phyloP scores from a whole-genome alignment of 2,888 invertebrate species.

The Eupithecia centaureata region DNA sequence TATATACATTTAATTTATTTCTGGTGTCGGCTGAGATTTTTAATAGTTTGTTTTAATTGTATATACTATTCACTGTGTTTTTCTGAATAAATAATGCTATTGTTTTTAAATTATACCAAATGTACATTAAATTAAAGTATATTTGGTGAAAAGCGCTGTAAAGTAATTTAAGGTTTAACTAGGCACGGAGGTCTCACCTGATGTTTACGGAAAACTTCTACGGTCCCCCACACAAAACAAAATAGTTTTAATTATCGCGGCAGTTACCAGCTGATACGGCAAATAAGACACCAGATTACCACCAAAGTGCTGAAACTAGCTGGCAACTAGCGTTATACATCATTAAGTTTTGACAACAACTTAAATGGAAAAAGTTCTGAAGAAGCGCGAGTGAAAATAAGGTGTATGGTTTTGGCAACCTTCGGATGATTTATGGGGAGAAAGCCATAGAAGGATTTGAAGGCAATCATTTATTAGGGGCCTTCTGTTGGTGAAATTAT shows the following conservation, averaged over 20 bases:
- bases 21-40: too few relatives aligned
- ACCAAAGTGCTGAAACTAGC: conserved; percentile 55
- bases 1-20: too few relatives aligned
- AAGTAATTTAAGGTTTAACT: too few relatives aligned
- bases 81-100: too few relatives aligned
- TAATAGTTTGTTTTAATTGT: too few relatives aligned
- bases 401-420: conserved; percentile 28
- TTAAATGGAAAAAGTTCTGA: conserved; percentile 67
- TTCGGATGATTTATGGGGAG: conserved; percentile 26
- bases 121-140: too few relatives aligned
- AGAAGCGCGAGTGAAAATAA: conserved; percentile 57
- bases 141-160: too few relatives aligned
- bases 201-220: background rate
- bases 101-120: too few relatives aligned
- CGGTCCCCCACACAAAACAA: conserved; percentile 10
- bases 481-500: background rate
- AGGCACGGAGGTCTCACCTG: too few relatives aligned
- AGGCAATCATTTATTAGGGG: conserved; percentile 7
- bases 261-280: conserved; percentile 44
- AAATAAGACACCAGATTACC: conserved; percentile 41
- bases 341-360: conserved; percentile 66
- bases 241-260: conserved; percentile 35
- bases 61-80: too few relatives aligned
- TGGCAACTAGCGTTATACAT: conserved; percentile 63
- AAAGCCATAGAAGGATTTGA: conserved; percentile 10